phyloP scores from a whole-genome alignment of 2,113 vertebrate genomes.

The Daboia siamensis region DNA sequence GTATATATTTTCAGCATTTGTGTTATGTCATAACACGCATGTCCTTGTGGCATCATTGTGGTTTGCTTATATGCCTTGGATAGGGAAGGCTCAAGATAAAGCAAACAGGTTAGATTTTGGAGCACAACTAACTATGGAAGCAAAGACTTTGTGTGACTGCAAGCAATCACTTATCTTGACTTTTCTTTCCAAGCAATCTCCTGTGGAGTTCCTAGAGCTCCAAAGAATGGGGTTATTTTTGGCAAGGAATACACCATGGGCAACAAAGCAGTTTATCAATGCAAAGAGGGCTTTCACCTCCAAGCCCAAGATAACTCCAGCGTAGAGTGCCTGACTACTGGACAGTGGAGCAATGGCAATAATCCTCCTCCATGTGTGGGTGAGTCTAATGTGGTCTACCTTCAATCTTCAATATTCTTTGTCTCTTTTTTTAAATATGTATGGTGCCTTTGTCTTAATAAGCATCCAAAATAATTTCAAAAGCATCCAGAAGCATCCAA shows the following conservation, averaged over 20 bases:
- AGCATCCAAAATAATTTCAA: neutral
- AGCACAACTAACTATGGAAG: neutral
- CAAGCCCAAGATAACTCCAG: conserved; percentile 69
- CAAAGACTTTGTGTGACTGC: too few species aligned
- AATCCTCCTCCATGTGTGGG: conserved; percentile 82
- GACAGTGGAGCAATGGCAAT: conserved; percentile 88
- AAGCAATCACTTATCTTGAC: neutral
- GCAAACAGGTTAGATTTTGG: neutral
- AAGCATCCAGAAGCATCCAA: neutral
- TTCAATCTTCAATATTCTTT: rapidly evolving
- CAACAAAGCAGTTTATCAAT: conserved; percentile 85
- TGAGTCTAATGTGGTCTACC: conserved; percentile 67
- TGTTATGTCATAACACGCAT: neutral
- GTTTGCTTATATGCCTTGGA: neutral
- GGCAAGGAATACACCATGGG: conserved; percentile 93
- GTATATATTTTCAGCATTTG: neutral
- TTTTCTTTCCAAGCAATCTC: conserved; percentile 78
- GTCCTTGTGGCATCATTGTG: neutral
- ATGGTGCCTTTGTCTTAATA: neutral
- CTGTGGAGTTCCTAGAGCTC: conserved; percentile 88
- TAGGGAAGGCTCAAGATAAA: neutral
- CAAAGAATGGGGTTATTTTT: conserved; percentile 84
- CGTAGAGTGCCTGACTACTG: conserved; percentile 81
- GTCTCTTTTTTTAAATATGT: neutral
- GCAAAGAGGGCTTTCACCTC: conserved; percentile 86